A percentile compares a stretch with the other conserved stretches of the same genome.
phyloP scores from a whole-genome alignment of 2,888 invertebrate species.

The Drosophila barbarae region DNA sequence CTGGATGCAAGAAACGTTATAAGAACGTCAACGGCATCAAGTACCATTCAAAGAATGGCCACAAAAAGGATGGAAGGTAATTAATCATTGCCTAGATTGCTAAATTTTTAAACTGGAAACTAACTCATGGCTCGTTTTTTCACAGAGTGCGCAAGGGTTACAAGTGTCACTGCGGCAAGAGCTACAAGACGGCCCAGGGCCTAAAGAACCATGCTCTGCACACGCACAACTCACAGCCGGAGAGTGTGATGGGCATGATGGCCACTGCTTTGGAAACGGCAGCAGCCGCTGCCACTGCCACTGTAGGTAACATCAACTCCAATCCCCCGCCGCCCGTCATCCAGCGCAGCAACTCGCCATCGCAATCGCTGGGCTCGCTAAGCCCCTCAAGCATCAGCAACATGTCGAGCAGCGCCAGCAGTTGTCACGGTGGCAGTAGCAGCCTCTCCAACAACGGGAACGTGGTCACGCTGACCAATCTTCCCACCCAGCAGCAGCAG shows the following conservation, averaged over 20 bases:
- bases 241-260: slow-evolving; percentile 70
- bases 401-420: slow-evolving; percentile 79
- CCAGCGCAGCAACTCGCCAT: slow-evolving; percentile 78
- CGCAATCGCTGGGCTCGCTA: slow-evolving; percentile 79
- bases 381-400: slow-evolving; percentile 80
- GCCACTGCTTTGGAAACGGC: slow-evolving; percentile 51
- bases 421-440: slow-evolving; percentile 75
- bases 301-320: slow-evolving; percentile 28
- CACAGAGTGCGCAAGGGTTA: slow-evolving; percentile 87
- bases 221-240: slow-evolving; percentile 78
- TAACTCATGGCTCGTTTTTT: slow-evolving; percentile 4
- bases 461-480: slow-evolving; percentile 64
- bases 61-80: slow-evolving; percentile 91
- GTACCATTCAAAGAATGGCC: slow-evolving; percentile 92
- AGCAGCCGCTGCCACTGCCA: slow-evolving; percentile 33
- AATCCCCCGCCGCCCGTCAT: slow-evolving; percentile 50
- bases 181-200: slow-evolving; percentile 90
- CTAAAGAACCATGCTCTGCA: slow-evolving; percentile 85
- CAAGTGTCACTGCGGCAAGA: slow-evolving; percentile 92
- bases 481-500: slow-evolving; percentile 65
- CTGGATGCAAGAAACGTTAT: slow-evolving; percentile 92
- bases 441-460: slow-evolving; percentile 64
- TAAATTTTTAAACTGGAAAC: slow-evolving; percentile 3
- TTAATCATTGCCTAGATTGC: slow-evolving; percentile 76
- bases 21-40: slow-evolving; percentile 94